Base-by-base conservation (phyloP, 2,888 invertebrate genomes). In the Tromatobia lineatoria region DNA sequence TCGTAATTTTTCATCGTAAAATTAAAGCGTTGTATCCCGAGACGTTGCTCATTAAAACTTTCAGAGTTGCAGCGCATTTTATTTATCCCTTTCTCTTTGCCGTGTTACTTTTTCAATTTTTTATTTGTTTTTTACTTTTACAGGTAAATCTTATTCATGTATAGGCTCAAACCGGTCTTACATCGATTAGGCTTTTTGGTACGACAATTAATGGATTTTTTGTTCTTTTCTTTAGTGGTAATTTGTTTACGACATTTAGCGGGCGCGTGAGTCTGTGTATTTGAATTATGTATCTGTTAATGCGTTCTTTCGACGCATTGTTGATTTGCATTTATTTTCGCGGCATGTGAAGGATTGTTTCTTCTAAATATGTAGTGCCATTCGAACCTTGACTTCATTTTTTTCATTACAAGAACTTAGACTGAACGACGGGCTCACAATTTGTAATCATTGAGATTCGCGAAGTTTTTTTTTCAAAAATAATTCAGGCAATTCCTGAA, bases 121-220 rank as follows among this genome's bases (percentile, higher is more conserved):
- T 45, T 34, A 10, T 45, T 57, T 10, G 20, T 70, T 20, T 52
- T 52, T 57, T 57, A 42, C 64, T 75, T 52, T 42, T 52, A 54
- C 54, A 66, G 54, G 25, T 66, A 18, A 59, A 52, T 73, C 52
- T 75, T 67, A 75, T 80, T 83, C 67, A 34, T 47, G 70, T 84
- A n/a, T n/a, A 84, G 78, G 84, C 78, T 78, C 78, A 69, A 80
- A 70, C 64, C 69, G 73, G 42, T 78, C 29, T 84, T 77, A 78
- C 64, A 84, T 81, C 47, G 74, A 84, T 84, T 84, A 81, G 84
- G 84, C 84, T 78, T 74, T 74, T 69, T 67, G 73, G 77, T 69
- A 69, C 64, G 79, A 83, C 76, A 47, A 50, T 78, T 57, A 71
- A 59, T 80, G 29, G n/a, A 59, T 80, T 75, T 50, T 78, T 57